Evolutionary conservation across 2,797 vertebrate species (phyloP), one percentile per base, ranked within the genome.

Genomic region (Pagetopsis macropterus): DNA sequence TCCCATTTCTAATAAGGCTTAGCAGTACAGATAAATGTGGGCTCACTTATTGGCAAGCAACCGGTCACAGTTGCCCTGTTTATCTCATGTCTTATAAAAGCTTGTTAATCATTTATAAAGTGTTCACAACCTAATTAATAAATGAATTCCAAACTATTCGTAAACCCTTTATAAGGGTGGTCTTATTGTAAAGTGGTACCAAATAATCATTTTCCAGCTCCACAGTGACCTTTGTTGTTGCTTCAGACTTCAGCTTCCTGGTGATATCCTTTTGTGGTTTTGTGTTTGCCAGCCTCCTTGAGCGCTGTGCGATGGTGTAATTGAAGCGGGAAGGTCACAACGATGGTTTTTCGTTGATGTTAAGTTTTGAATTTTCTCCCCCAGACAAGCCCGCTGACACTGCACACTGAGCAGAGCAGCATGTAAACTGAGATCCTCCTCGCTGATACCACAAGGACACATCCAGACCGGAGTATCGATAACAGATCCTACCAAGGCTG

Each of bases 341-440:
- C n/a, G 3, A 21, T 12, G 19, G 41, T 84, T 84, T 62, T 67
- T 77, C 3, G 67, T 85, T 78, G 87, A 84, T 87, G 86, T 85
- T 63, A 83, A 89, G 77, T 89, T 90, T 85, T 72, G 84, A 75
- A 74, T 83, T 85, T 91, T 89, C 85, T 82, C 54, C 83, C 83
- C 69, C 64, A 84, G 88, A 91, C 79, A 71, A 87, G 88, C 75
- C 55, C 44, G 91, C 93, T 95, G 93, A 94, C 71, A 64, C 84
- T 82, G 92, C 93, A 90, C 56, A 80, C 72, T 21, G 58, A 27
- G 62, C 79, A 76, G 76, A 82, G 81, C 75, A 71, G 79, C 69
- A 64, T 86, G 91, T 88, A 93, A 94, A 82, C 76, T 87, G 92
- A 93, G 91, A 93, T 85, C 79, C 83, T 65, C 74, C 80, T 82